Evolutionary conservation across 1,140 invertebrate species (phyloP).

Genomic region (Liolophura sinensis): DNA sequence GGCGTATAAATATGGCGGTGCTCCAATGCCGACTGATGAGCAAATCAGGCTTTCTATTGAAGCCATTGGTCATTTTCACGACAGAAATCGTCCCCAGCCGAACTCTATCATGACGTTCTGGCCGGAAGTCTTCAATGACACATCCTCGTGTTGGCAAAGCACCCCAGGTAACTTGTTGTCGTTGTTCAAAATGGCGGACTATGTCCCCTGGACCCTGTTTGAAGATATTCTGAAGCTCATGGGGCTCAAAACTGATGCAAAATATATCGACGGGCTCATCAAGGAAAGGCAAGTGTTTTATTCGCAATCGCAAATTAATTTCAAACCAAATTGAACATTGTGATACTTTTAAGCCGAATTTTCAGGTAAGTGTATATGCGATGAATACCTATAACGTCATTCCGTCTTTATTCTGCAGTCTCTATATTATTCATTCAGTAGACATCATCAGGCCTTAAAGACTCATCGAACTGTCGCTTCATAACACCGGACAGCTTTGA

Average conservation of each 20-base stretch:
- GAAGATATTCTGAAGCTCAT: constrained; percentile 38
- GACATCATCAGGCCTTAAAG: too few relatives aligned
- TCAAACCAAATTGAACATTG: too few relatives aligned
- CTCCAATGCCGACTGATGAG: constrained; percentile 18
- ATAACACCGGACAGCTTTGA: too few relatives aligned
- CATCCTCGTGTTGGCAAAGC: constrained; percentile 28
- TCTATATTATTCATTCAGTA: too few relatives aligned
- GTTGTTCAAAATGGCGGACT: constrained; percentile 29
- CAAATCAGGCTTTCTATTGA: constrained; percentile 33
- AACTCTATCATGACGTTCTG: constrained; percentile 48
- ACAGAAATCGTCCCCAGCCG: constrained; percentile 30
- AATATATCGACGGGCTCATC: constrained; percentile 24
- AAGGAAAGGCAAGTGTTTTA: constrained; percentile 21
- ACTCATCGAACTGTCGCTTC: too few relatives aligned
- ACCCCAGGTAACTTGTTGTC: constrained; percentile 39
- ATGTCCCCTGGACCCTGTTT: constrained; percentile 27
- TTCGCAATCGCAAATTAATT: not conserved
- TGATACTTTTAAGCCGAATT: too few relatives aligned
- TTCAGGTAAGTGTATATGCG: too few relatives aligned
- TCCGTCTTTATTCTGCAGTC: too few relatives aligned
- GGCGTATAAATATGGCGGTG: constrained; percentile 27
- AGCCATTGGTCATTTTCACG: constrained; percentile 29
- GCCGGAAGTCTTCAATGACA: constrained; percentile 41
- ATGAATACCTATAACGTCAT: too few relatives aligned
- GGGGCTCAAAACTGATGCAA: constrained; percentile 28